Base-by-base conservation (phyloP, 2,797 vertebrate species). In the Pipistrellus nathusii region DNA sequence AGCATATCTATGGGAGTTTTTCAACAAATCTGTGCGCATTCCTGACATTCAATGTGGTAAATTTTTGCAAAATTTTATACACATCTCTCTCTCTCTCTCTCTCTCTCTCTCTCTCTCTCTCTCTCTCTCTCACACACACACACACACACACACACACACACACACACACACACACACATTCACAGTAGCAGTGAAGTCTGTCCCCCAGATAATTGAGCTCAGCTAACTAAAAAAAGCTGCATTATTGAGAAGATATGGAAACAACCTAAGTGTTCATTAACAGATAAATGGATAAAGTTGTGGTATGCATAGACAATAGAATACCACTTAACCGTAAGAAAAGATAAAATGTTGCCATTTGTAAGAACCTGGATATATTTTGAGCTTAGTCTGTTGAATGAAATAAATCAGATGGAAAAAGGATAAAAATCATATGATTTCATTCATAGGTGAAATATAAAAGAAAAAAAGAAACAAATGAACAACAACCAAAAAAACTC, bases 51-150 rank as follows among this genome's bases (percentile, higher is more conserved):
- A 69, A 18, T 57, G 35, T 81, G 48, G 76, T 32, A 0, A 68
- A 59, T 41, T 77, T 91, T 89, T 88, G 17, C 12, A 81, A 89
- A 96, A 81, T 8, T 73, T 44, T 85, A 25, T 59, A 25, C 8
- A 75, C 5, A n/a, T 80, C 38, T 38, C 38, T 38, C 38, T 38
- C 38, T 38, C 38, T 38, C 38, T 38, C 38, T 38, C 38, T 38
- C 38, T 38, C 38, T 38, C 38, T 38, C 5, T 38, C 38, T 38
- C 38, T 38, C 38, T 38, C 38, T 38, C 38, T 38, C 38, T 38
- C 38, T 38, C 38, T 38, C 38, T 38, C 38, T 38, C 38, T 4
- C 38, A 4, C 38, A 38, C 1, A 35, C 35, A 71, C 25, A 44
- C 21, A n/a, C 27, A 44, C 27, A 27, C 23, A 81, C 23, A 66